Conservation (phyloP, 2,888 invertebrate species). For the Tanypteryx hageni region DNA sequence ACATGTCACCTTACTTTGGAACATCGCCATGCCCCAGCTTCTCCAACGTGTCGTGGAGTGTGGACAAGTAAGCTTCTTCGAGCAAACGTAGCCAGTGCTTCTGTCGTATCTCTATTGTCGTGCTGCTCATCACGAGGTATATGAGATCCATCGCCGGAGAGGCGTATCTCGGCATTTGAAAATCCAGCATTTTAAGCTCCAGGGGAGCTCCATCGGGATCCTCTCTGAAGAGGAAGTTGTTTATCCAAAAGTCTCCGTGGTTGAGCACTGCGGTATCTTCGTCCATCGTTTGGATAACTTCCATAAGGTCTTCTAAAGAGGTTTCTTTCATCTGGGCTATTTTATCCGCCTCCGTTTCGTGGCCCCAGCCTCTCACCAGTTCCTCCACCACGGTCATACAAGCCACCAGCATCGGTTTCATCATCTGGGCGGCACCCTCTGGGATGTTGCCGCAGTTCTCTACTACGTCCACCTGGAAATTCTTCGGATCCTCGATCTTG, state of each 20-base stretch:
- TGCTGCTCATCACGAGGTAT: constrained; percentile 24
- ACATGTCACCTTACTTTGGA: not conserved
- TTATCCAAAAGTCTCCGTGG: constrained; percentile 42
- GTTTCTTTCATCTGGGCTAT: not conserved
- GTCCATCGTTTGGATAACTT: not conserved
- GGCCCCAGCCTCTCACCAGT: not conserved
- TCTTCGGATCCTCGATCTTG: not conserved
- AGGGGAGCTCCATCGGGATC: not conserved
- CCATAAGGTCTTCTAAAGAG: not conserved
- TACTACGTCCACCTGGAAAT: not conserved
- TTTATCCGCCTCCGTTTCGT: not conserved
- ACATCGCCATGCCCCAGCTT: not conserved
- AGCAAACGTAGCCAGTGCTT: not conserved
- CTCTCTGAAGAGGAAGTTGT: constrained; percentile 18
- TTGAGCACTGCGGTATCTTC: not conserved
- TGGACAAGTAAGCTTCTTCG: not conserved
- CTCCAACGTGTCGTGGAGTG: not conserved
- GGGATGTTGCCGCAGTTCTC: not conserved
- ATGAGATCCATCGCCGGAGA: constrained; percentile 6
- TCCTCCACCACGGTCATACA: not conserved
- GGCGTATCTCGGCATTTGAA: not conserved
- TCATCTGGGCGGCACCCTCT: not conserved
- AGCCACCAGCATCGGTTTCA: not conserved
- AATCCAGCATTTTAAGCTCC: constrained; percentile 20
- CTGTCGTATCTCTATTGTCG: not conserved